Percentiles rank a stretch among this genome's conserved stretches.
phyloP scores from a whole-genome alignment of 1,140 invertebrate species.

The Samia ricini region DNA sequence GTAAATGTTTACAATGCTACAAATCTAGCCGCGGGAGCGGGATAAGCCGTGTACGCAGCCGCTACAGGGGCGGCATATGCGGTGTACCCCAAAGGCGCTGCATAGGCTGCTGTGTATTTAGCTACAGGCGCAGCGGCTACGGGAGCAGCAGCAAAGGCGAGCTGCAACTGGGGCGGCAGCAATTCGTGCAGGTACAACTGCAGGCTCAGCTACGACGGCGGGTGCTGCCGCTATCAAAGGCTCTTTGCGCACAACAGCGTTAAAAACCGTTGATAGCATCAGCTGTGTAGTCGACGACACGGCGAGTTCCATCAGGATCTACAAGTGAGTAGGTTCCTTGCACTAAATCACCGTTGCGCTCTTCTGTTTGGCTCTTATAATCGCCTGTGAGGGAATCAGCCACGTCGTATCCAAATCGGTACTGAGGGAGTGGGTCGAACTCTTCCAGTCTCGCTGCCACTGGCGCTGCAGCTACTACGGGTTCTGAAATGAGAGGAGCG shows the following conservation, averaged over 20 bases:
- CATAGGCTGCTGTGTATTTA: conserved; percentile 29
- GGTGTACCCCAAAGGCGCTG: conserved; percentile 39
- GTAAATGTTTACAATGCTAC: conserved; percentile 40
- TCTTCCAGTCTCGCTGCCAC: conserved; percentile 63
- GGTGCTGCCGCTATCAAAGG: conserved; percentile 56
- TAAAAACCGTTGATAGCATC: conserved; percentile 77
- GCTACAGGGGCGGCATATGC: conserved; percentile 7
- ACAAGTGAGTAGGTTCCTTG: conserved; percentile 81
- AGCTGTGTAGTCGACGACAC: conserved; percentile 81
- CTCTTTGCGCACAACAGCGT: conserved; percentile 73
- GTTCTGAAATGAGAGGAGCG: conserved; percentile 50
- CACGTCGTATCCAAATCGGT: conserved; percentile 83
- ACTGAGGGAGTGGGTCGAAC: conserved; percentile 80
- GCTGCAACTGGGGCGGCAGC: conserved; percentile 42
- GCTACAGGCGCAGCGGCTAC: conserved; percentile 38
- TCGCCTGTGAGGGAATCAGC: conserved; percentile 79
- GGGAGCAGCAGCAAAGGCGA: conserved; percentile 35
- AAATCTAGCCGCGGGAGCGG: conserved; percentile 31
- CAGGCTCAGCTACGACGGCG: conserved; percentile 43
- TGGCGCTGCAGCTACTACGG: conserved; percentile 55
- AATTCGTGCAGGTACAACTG: conserved; percentile 26
- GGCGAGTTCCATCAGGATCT: conserved; percentile 81
- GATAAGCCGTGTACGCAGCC: conserved; percentile 23
- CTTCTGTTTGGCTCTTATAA: conserved; percentile 71
- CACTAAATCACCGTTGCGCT: conserved; percentile 80